These are phyloP conservation scores for Ceratosolen fusciceps DNA, from an alignment of 1,140 invertebrate genomes.

Conservation along the genomic window DNA sequence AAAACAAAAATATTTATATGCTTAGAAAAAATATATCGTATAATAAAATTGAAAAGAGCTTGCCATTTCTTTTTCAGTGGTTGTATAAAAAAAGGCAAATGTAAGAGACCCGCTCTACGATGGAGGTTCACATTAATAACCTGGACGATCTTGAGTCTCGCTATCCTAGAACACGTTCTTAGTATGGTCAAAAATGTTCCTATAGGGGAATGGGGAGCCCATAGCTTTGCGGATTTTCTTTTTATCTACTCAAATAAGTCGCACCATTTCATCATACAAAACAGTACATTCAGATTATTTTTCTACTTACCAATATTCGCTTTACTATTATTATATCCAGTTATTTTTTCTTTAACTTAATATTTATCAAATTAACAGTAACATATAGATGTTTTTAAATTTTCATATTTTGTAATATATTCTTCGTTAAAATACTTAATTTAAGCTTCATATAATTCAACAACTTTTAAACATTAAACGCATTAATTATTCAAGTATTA, in stretches of 20 bases:
- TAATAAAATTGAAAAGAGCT: no score
- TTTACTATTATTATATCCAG: no score
- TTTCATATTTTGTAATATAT: no score
- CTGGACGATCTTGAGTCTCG: conserved; percentile 54
- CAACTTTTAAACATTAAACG: no score
- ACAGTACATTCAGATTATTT: conserved; percentile 47
- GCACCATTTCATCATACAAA: conserved; percentile 61
- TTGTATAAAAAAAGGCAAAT: conserved; percentile 29
- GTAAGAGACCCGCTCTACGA: conserved; percentile 54
- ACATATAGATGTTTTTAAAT: no score
- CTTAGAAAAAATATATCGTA: no score
- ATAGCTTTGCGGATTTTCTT: conserved; percentile 59
- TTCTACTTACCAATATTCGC: not conserved
- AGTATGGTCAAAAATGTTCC: conserved; percentile 59
- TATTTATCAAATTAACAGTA: no score
- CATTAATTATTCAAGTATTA: no score
- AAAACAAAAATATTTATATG: no score
- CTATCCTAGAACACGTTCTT: conserved; percentile 62
- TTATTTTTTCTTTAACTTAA: no score
- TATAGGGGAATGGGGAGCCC: conserved; percentile 50
- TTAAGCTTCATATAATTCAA: no score
- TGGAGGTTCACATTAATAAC: conserved; percentile 62
- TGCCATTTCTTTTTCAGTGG: not conserved
- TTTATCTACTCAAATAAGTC: conserved; percentile 57
- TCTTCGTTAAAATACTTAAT: no score